These are phyloP conservation scores for Hydrochoerus hydrochaeris DNA, from an alignment of 2,113 vertebrate species.

Conservation along the genomic window DNA sequence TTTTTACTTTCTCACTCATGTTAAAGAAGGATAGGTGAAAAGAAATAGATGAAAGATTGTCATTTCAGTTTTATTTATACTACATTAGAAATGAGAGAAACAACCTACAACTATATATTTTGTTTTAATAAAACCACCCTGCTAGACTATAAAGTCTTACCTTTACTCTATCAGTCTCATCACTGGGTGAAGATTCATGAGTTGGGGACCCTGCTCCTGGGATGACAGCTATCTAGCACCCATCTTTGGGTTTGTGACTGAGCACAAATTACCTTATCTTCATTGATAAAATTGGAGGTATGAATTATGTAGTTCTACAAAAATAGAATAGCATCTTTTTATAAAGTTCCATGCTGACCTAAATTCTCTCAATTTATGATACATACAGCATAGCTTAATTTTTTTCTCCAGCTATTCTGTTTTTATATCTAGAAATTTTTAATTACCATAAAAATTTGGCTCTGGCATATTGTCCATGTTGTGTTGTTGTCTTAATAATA, in stretches of 20 bases:
- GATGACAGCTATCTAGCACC: not conserved
- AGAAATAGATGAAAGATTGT: not conserved
- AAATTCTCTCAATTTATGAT: not conserved
- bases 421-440: not conserved
- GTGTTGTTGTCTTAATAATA: not conserved
- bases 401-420: not conserved
- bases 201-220: not conserved
- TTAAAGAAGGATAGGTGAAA: not conserved
- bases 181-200: not conserved
- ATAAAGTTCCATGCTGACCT: not conserved
- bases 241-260: not conserved
- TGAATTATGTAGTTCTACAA: not conserved
- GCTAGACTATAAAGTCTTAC: fast-evolving
- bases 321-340: not conserved
- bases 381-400: not conserved
- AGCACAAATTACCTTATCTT: not conserved
- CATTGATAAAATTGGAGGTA: not conserved
- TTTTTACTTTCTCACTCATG: not conserved
- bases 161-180: not conserved
- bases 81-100: not conserved
- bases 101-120: not conserved
- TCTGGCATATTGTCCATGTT: not conserved
- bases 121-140: not conserved
- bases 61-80: not conserved
- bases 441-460: not conserved